Base-by-base conservation (phyloP, 2,888 invertebrate genomes). In the Anticlea derivata region DNA sequence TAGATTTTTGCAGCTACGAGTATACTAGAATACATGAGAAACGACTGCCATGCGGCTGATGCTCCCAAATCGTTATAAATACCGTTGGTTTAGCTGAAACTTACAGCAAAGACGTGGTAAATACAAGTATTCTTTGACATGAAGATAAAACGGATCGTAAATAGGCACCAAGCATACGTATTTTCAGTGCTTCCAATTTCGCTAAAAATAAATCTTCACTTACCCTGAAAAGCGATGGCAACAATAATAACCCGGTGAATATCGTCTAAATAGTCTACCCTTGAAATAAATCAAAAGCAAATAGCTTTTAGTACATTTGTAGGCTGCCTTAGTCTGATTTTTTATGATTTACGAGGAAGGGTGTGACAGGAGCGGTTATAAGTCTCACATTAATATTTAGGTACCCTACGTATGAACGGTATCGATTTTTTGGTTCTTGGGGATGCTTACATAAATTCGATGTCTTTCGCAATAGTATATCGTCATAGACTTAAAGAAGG, bases 321-420 rank as follows among this genome's bases (percentile, higher is more conserved):
- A 35, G 49, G 50, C 47, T 40, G 23, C 33, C 33, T 31, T 24
- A 39, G 41, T 38, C 49, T 35, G 40, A 29, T 52, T 61, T 58
- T 58, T 52, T 39, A 55, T 56, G 61, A 61, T 61, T 61, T 61
- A 61, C 49, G 40, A 48, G 48, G 46, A 55, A 57, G 48, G 57
- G 56, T 49, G 38, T 47, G 58, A 55, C 54, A 44, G 27, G 44
- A 47, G 40, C 33, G 40, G 41, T 50, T 38, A 39, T 57, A 58
- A 50, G 57, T 55, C 55, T 48, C 29, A 51, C 46, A 47, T 58
- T 55, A 53, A 58, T 60, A 50, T 55, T 58, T 49, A 55, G 41
- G 48, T 37, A 45, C 26, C 27, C 40, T 45, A 40, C 4, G 3
- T 7, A 31, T 13, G 22, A 22, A 20, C 7, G 17, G 12, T 31